Percentiles rank a stretch among this genome's conserved stretches.
These are phyloP conservation scores for Chesias legatella DNA, from an alignment of 2,888 invertebrate genomes.

Conservation along the genomic window DNA sequence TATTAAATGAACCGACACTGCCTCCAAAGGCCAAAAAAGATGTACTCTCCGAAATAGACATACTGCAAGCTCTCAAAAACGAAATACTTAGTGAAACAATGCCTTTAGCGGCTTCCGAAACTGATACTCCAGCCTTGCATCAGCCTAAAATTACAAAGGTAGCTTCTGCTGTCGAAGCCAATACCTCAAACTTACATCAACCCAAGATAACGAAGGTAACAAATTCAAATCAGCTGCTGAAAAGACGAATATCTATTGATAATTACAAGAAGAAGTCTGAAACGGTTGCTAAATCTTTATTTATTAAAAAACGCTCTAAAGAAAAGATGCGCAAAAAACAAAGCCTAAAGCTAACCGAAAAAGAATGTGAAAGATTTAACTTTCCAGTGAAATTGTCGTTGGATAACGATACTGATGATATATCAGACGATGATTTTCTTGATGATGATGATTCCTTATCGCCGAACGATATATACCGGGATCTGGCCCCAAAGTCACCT, in stretches of 20 bases:
- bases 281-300: constrained; percentile 26
- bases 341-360: constrained; percentile 69
- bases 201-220: constrained; percentile 65
- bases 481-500: constrained; percentile 66
- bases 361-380: constrained; percentile 73
- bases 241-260: constrained; percentile 73
- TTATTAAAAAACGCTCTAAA: constrained; percentile 29
- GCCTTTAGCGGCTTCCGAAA: constrained; percentile 44
- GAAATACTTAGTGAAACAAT: constrained; percentile 66
- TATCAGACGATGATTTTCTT: constrained; percentile 49
- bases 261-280: constrained; percentile 66
- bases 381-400: constrained; percentile 50
- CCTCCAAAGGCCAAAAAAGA: constrained; percentile 39
- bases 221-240: constrained; percentile 50
- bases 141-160: constrained; percentile 70
- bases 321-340: constrained; percentile 54
- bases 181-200: constrained; percentile 62
- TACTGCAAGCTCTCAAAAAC: constrained; percentile 70
- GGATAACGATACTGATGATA: constrained; percentile 44
- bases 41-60: constrained; percentile 68
- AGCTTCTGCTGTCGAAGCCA: constrained; percentile 41
- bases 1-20: constrained; percentile 48
- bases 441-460: constrained; percentile 32
- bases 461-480: constrained; percentile 44
- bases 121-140: constrained; percentile 57